Evolutionary conservation across 2,888 invertebrate species (phyloP).

Genomic region (Caenorhabditis drosophilae): DNA sequence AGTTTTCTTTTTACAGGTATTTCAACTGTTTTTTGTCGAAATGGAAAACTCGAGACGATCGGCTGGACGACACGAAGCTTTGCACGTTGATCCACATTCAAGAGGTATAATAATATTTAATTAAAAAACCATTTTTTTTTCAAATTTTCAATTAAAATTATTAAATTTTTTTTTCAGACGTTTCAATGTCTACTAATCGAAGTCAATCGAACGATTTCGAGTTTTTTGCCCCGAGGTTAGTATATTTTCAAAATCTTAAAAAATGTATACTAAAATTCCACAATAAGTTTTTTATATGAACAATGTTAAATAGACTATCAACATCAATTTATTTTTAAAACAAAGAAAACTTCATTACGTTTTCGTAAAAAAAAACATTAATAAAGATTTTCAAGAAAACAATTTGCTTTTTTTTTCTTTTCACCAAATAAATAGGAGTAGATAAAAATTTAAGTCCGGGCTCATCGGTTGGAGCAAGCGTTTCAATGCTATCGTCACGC

Average conservation of each 20-base stretch:
- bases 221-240: conserved; percentile 37
- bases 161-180: conserved; percentile 6
- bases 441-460: conserved; percentile 30
- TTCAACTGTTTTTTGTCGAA: no score
- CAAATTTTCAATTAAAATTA: background rate
- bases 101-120: conserved; percentile 9
- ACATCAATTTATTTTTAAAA: conserved; percentile 1
- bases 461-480: conserved; percentile 29
- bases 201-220: conserved; percentile 30
- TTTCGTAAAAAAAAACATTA: no score
- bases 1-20: no score
- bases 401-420: background rate
- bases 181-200: conserved; percentile 10
- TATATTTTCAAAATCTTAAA: no score
- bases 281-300: no score
- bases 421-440: background rate
- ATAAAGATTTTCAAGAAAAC: no score
- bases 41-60: conserved; percentile 21
- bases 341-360: no score
- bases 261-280: no score
- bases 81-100: conserved; percentile 16
- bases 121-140: background rate
- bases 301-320: no score
- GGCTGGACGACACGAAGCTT: conserved; percentile 7
- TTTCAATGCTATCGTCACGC: conserved; percentile 34